Conservation (phyloP, 2,797 vertebrate species). For the Diplodus sargus region DNA sequence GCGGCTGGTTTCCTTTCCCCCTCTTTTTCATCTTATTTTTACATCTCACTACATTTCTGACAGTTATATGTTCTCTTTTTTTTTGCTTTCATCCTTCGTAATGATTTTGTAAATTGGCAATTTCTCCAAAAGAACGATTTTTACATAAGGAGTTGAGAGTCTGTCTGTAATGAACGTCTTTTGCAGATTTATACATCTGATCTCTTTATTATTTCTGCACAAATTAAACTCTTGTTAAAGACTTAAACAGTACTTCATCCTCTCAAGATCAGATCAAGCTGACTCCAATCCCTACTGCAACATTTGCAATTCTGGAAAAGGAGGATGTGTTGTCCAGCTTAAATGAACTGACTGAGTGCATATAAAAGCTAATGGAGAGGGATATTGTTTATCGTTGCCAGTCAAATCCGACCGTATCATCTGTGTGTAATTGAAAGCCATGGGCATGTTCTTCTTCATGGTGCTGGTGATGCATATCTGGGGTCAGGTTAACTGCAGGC, state of each 20-base stretch:
- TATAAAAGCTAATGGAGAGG: constrained; percentile 8
- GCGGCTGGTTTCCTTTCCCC: constrained; percentile 17
- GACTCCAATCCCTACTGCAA: neutral
- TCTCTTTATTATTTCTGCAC: constrained; percentile 14
- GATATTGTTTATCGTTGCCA: constrained; percentile 16
- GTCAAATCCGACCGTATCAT: constrained; percentile 19
- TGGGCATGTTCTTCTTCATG: constrained; percentile 15
- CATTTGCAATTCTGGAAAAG: constrained; percentile 24
- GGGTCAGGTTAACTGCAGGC: constrained; percentile 29
- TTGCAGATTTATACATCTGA: constrained; percentile 7
- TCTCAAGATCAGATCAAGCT: constrained; percentile 17
- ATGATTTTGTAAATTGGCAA: neutral
- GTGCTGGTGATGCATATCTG: constrained; percentile 23
- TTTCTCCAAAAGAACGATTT: constrained; percentile 2
- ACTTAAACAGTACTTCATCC: constrained; percentile 1
- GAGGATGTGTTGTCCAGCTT: neutral
- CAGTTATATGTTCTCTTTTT: neutral
- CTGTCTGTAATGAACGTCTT: neutral
- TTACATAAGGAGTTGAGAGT: neutral
- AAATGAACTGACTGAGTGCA: neutral
- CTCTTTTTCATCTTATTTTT: constrained; percentile 23
- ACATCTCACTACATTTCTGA: constrained; percentile 6
- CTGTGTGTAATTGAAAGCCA: constrained; percentile 39
- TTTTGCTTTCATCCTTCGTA: neutral
- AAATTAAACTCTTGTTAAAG: constrained; percentile 24